Conservation (phyloP, 2,888 invertebrate genomes). For the Tipula lateralis region DNA sequence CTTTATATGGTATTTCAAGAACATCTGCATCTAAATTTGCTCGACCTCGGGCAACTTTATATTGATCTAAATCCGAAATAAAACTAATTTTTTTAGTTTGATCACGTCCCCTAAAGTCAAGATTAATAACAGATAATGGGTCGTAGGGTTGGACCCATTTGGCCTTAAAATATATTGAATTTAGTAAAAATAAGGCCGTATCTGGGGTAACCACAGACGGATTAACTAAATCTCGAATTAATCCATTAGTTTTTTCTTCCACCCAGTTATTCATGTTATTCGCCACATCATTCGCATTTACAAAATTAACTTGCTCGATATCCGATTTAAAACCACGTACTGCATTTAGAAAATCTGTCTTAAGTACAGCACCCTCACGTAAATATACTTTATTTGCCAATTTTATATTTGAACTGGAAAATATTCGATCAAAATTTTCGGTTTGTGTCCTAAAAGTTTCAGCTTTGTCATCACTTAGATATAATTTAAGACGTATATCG, state of each 20-base stretch:
- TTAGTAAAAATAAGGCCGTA: neutral
- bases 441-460: neutral
- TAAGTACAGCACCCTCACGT: neutral
- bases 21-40: neutral
- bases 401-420: slow-evolving; percentile 4
- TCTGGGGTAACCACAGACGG: neutral
- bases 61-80: neutral
- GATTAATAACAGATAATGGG: neutral
- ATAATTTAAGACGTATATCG: neutral
- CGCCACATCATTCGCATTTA: neutral
- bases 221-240: neutral
- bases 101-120: neutral
- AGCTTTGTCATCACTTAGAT: neutral
- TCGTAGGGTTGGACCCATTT: neutral
- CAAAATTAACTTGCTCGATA: slow-evolving; percentile 16
- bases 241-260: neutral
- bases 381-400: slow-evolving; percentile 3
- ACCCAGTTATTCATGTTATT: neutral
- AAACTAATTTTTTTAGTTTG: neutral
- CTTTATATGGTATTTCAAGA: neutral
- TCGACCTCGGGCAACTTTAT: neutral
- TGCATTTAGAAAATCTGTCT: neutral
- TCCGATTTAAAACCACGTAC: neutral
- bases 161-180: neutral
- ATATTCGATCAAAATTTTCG: neutral